A percentile compares a stretch with the other conserved stretches of the same genome.
Evolutionary conservation across 2,113 vertebrate species (phyloP).

Genomic region (Ciconia boyciana): DNA sequence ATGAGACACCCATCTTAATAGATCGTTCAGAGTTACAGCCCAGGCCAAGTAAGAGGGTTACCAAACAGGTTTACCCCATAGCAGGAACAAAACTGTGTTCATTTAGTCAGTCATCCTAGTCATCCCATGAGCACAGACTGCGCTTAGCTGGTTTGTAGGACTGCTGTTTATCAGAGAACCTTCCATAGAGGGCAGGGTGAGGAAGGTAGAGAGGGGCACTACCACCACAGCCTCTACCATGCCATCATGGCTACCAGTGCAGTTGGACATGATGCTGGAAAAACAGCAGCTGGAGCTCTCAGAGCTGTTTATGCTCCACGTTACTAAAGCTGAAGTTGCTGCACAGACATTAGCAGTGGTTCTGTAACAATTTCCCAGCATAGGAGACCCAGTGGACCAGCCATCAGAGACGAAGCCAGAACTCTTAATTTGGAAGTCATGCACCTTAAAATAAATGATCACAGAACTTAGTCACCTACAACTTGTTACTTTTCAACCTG

Average conservation of each 20-base stretch:
- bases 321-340: not conserved
- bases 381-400: not conserved
- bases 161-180: not conserved
- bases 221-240: not conserved
- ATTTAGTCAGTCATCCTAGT: not conserved
- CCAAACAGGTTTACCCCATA: not conserved
- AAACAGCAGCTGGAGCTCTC: not conserved
- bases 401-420: accelerated
- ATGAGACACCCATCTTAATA: not conserved
- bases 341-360: not conserved
- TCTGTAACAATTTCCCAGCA: not conserved
- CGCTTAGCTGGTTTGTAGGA: not conserved
- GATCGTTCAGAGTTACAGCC: not conserved
- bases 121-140: not conserved
- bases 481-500: not conserved
- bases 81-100: not conserved
- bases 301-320: not conserved
- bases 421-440: not conserved
- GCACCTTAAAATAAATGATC: not conserved
- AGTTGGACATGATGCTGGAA: not conserved
- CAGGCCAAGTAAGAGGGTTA: not conserved
- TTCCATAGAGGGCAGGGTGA: accelerated
- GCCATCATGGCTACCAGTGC: not conserved
- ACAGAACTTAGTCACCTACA: not conserved
- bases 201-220: not conserved